Conservation (phyloP, 2,113 vertebrate genomes). For the Ia io region DNA sequence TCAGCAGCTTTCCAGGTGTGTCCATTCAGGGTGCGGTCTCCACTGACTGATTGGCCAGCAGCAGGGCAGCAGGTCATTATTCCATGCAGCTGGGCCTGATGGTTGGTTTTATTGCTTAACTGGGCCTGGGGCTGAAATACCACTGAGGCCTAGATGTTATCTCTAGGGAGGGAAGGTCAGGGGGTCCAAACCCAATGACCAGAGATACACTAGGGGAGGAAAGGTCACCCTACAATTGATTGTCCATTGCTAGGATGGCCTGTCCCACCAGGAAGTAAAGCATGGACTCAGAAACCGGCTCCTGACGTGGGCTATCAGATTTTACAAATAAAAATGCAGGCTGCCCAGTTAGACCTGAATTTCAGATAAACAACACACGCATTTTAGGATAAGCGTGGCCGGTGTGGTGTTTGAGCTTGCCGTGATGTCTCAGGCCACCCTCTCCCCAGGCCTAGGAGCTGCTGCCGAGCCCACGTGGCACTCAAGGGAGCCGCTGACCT, state of each 20-base stretch:
- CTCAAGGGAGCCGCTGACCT: neutral
- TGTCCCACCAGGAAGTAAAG: neutral
- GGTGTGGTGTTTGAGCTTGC: neutral
- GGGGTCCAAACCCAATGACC: no score
- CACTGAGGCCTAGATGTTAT: no score
- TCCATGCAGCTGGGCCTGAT: no score
- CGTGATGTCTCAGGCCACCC: neutral
- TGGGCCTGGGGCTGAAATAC: no score
- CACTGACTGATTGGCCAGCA: no score
- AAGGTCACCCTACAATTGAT: no score
- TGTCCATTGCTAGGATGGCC: neutral
- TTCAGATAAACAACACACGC: neutral
- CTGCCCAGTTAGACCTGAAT: neutral
- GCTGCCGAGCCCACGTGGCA: neutral
- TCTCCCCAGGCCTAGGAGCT: neutral
- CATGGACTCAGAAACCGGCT: neutral
- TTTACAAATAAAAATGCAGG: neutral
- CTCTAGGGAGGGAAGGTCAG: no score
- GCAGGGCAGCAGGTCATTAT: no score
- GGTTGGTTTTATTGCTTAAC: no score
- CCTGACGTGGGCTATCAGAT: neutral
- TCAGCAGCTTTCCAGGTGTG: no score
- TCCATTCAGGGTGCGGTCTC: no score
- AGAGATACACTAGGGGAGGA: no score
- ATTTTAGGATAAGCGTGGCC: neutral